Evolutionary conservation across 2,888 invertebrate genomes (phyloP), one percentile per base, ranked within the genome.

Genomic region (Dryococelus australis): DNA sequence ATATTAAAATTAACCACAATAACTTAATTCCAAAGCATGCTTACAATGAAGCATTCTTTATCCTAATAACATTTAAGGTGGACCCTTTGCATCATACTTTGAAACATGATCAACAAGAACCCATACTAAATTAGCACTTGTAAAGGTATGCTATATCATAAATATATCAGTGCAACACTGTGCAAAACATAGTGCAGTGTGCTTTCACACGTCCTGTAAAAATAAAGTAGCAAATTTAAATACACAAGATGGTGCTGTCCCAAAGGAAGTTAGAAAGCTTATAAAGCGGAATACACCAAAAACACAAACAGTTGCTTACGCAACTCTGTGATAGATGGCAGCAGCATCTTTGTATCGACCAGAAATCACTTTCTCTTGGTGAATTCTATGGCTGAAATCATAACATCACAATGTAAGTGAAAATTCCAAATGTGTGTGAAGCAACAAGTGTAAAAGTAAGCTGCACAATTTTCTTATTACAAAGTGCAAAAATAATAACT

Each of bases 271-370:
- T 65, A 20, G 24, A 65, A 65, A 65, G 65, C n/a, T 65, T 65
- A 8, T n/a, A 65, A 65, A 65, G 65, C 65, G 24, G 16, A 65
- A 65, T 65, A 65, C n/a, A 65, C 65, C 16, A 65, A 65, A 47
- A 65, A 65, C 65, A n/a, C 65, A 65, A n/a, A 65, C 65, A 65
- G 65, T 65, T 65, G 65, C 65, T 65, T 65, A 65, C 65, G 65
- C 65, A 65, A 65, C 65, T 65, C 65, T 65, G 65, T 65, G 65
- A 65, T 65, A 65, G n/a, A 65, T 65, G 65, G 65, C 65, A 65
- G 65, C 65, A 65, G 65, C 65, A 65, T 65, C 65, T 65, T 16
- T 65, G 65, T 65, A 65, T 65, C 65, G 65, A 65, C 65, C 65
- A 65, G 65, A 65, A 24, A 65, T 65, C n/a, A 20, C 65, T 65